These are phyloP conservation scores for Anastrepha obliqua DNA, from an alignment of 1,140 invertebrate species.

Conservation along the genomic window DNA sequence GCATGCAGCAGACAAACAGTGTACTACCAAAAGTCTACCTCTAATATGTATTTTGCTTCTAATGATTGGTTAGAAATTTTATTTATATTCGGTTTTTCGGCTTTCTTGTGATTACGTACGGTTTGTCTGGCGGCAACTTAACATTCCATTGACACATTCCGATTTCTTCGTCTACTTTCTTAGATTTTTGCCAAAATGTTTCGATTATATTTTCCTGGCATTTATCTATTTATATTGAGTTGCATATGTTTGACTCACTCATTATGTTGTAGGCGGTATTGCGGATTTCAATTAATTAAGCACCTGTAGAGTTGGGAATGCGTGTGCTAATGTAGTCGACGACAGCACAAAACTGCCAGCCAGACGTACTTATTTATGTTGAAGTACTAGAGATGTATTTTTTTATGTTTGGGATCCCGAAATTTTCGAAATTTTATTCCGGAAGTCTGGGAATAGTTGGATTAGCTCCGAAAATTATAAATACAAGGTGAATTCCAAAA, in stretches of 20 bases:
- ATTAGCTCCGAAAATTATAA: no score
- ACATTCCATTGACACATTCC: background rate
- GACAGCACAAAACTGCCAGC: no score
- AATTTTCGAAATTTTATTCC: no score
- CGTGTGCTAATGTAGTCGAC: background rate
- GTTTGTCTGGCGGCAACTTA: background rate
- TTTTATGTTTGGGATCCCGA: no score
- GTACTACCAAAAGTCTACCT: background rate
- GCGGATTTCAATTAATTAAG: constrained; percentile 1
- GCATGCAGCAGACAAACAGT: background rate
- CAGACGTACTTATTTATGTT: no score
- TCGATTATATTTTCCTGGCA: background rate
- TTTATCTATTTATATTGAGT: background rate
- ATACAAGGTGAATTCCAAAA: no score
- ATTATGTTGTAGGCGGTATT: background rate
- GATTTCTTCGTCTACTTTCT: background rate
- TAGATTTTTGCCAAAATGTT: no score
- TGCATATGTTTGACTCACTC: background rate
- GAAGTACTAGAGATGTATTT: no score
- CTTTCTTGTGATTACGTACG: no score
- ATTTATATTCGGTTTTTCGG: no score
- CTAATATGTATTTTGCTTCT: background rate
- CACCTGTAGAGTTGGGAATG: background rate
- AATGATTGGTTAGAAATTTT: no score
- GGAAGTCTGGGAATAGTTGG: no score